Conservation (phyloP, 2,888 invertebrate species). For the Hirtodrosophila cameraria region DNA sequence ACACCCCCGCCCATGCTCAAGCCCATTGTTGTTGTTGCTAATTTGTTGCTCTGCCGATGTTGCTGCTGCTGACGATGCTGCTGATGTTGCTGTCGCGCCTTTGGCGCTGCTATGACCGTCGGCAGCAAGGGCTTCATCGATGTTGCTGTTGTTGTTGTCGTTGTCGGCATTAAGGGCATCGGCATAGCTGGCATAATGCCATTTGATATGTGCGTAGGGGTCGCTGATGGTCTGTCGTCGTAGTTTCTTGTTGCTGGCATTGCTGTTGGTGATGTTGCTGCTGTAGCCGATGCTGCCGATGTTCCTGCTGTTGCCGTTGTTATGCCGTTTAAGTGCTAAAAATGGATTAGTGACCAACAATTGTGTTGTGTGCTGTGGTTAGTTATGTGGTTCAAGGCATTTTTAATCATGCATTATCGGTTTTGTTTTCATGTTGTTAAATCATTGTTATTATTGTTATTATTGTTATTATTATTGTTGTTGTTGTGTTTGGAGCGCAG, state of each 20-base stretch:
- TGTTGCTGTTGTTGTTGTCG: conserved; percentile 36
- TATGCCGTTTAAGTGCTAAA: conserved; percentile 80
- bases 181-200: conserved; percentile 63
- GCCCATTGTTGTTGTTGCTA: conserved; percentile 48
- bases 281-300: conserved; percentile 42
- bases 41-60: conserved; percentile 63
- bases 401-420: conserved; percentile 35
- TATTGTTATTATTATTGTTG: conserved; percentile 17
- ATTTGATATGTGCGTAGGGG: conserved; percentile 81
- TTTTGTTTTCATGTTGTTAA: conserved; percentile 42
- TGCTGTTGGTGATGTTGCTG: conserved; percentile 35
- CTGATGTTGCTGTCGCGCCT: conserved; percentile 63
- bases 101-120: conserved; percentile 65
- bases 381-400: conserved; percentile 48
- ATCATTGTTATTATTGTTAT: conserved; percentile 27
- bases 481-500: conserved; percentile 17
- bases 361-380: conserved; percentile 74
- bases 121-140: conserved; percentile 50
- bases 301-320: conserved; percentile 59
- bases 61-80: conserved; percentile 41
- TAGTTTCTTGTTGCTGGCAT: conserved; percentile 71
- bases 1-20: conserved; percentile 37
- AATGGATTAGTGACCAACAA: conserved; percentile 82
- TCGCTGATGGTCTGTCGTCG: conserved; percentile 82
- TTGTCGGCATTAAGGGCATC: conserved; percentile 61